Percentiles rank a stretch among this genome's conserved stretches.
phyloP scores from a whole-genome alignment of 1,140 invertebrate genomes.

The Dysdera silvatica region DNA sequence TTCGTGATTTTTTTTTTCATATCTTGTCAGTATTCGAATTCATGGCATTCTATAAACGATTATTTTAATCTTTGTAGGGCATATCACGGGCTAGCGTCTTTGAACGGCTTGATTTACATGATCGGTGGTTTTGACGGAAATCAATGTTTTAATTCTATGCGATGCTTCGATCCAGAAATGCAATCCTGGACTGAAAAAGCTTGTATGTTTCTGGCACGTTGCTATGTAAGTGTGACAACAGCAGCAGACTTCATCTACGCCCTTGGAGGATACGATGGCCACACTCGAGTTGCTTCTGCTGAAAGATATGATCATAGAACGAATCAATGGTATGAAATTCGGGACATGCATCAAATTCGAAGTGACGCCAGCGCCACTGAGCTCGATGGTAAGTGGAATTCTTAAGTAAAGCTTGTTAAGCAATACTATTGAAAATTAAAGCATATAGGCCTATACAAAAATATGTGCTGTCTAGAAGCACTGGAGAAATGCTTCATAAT shows the following conservation, averaged over 20 bases:
- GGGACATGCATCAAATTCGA: slow-evolving; percentile 39
- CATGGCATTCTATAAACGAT: not conserved
- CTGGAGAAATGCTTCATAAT: no score
- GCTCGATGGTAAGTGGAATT: slow-evolving; percentile 35
- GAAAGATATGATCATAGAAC: slow-evolving; percentile 43
- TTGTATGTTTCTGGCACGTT: slow-evolving; percentile 61
- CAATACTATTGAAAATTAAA: no score
- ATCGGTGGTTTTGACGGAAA: slow-evolving; percentile 68
- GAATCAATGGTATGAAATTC: slow-evolving; percentile 43
- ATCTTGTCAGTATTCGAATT: not conserved
- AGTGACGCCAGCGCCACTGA: slow-evolving; percentile 39
- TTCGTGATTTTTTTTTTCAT: no score
- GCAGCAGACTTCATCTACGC: slow-evolving; percentile 48
- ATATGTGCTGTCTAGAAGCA: no score
- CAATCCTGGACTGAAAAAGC: slow-evolving; percentile 58
- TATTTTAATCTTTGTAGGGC: slow-evolving; percentile 45
- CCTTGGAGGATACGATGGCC: slow-evolving; percentile 51
- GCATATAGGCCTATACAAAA: no score
- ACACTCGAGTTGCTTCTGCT: slow-evolving; percentile 45
- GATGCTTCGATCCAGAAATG: slow-evolving; percentile 56
- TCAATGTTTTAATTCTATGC: slow-evolving; percentile 58
- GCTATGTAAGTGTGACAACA: slow-evolving; percentile 66
- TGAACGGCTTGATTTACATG: slow-evolving; percentile 63
- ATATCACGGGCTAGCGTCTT: slow-evolving; percentile 62
- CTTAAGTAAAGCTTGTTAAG: no score